Evolutionary conservation across 1,140 invertebrate genomes (phyloP).

Genomic region (Neodiprion fabricii): DNA sequence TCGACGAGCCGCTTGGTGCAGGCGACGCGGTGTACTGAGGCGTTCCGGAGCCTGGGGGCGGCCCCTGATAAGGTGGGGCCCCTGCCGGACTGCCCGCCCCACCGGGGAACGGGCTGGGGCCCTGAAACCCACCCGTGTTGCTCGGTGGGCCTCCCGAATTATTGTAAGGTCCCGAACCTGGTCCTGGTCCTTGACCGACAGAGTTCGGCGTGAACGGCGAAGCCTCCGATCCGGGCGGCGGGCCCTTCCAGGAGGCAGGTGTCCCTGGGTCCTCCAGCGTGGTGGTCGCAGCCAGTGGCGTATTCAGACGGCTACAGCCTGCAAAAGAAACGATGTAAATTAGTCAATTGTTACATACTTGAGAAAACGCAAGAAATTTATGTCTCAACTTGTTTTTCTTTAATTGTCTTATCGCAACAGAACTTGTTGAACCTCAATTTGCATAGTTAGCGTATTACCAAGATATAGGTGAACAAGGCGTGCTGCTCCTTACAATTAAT

Average conservation of each 20-base stretch:
- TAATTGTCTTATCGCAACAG: no score
- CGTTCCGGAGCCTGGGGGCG: slow-evolving; percentile 73
- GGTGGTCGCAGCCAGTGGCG: slow-evolving; percentile 70
- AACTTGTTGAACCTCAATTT: no score
- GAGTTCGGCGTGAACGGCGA: slow-evolving; percentile 67
- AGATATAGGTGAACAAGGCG: no score
- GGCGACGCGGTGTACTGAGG: slow-evolving; percentile 79
- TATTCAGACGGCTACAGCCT: slow-evolving; percentile 73
- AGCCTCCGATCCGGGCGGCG: slow-evolving; percentile 69
- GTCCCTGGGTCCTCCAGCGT: slow-evolving; percentile 74
- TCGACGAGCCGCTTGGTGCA: slow-evolving; percentile 77
- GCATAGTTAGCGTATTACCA: no score
- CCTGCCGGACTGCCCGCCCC: slow-evolving; percentile 71
- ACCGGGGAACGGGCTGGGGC: slow-evolving; percentile 68
- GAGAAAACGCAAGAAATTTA: no score
- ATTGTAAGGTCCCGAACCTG: slow-evolving; percentile 55
- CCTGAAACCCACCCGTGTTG: slow-evolving; percentile 64
- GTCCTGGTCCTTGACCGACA: slow-evolving; percentile 56
- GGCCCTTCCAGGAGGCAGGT: slow-evolving; percentile 70
- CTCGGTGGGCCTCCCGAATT: slow-evolving; percentile 66
- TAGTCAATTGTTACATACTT: no score
- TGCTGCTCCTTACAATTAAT: no score
- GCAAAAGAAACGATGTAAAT: slow-evolving; percentile 33
- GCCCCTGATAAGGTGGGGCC: slow-evolving; percentile 68
- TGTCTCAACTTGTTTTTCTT: no score